Evolutionary conservation across 1,140 invertebrate genomes (phyloP).

Genomic region (Ridgeia piscesae): DNA sequence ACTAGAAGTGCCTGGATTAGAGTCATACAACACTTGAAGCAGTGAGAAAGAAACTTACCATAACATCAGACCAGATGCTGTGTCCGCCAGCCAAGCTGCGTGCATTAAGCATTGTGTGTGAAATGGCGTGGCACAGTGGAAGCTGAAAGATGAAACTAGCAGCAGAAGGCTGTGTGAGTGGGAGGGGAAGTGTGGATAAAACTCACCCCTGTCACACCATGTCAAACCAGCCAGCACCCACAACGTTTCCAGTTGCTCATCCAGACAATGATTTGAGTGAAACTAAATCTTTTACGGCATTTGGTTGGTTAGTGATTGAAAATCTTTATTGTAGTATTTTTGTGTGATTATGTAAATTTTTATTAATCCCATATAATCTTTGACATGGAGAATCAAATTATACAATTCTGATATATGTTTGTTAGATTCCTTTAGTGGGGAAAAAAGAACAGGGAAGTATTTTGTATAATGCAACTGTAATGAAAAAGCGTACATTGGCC

Average conservation of each 20-base stretch:
- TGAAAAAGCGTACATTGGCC: no score
- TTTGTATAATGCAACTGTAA: no score
- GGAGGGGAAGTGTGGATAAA: not conserved
- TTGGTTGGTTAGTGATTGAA: no score
- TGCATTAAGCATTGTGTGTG: not conserved
- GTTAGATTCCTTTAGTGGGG: no score
- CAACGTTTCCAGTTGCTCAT: not conserved
- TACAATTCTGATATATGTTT: no score
- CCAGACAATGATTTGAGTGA: no score
- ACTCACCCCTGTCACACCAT: not conserved
- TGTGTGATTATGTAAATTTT: no score
- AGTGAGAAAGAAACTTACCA: not conserved
- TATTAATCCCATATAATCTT: no score
- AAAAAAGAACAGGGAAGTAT: no score
- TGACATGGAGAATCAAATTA: no score
- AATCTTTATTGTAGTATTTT: no score
- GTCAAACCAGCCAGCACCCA: not conserved
- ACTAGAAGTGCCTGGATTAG: not conserved
- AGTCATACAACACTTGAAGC: not conserved
- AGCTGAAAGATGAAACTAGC: not conserved
- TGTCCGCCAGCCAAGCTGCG: not conserved
- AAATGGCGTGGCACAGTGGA: not conserved
- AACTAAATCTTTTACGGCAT: no score
- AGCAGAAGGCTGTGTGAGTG: not conserved
- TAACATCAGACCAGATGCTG: not conserved